Conservation (phyloP, 2,888 invertebrate species). For the Eilema caniola region DNA sequence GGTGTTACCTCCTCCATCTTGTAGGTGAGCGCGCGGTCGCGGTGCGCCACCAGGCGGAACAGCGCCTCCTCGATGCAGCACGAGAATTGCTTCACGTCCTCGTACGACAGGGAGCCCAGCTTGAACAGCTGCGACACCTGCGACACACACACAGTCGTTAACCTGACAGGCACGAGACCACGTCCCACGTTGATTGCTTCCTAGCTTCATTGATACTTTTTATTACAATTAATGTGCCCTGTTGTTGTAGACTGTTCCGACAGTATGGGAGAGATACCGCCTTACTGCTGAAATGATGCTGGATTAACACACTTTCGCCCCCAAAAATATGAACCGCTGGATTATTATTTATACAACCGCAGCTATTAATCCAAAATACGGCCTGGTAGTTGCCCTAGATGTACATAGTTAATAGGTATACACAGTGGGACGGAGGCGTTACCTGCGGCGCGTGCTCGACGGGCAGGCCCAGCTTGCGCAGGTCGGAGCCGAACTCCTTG, state of each 20-base stretch:
- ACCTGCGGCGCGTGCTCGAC: conserved; percentile 99
- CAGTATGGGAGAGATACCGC: no score
- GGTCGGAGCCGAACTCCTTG: conserved; percentile 96
- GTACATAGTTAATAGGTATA: no score
- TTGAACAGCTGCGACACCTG: conserved; percentile 98
- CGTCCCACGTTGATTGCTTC: no score
- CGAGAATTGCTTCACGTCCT: conserved; percentile 97
- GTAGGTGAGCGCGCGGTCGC: conserved; percentile 96
- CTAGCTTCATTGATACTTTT: no score
- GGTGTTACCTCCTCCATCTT: conserved; percentile 95
- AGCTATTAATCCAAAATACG: not conserved
- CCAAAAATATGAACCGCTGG: not conserved
- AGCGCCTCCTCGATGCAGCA: conserved; percentile 97
- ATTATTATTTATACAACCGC: no score
- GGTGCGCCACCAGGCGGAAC: conserved; percentile 93
- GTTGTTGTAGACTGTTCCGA: no score
- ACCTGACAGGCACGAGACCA: no score
- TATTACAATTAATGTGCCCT: no score
- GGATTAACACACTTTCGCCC: not conserved
- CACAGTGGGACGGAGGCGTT: not conserved
- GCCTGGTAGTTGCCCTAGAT: no score
- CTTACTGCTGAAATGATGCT: not conserved
- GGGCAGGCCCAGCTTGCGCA: conserved; percentile 97
- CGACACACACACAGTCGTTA: not conserved
- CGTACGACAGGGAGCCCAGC: conserved; percentile 95